Conservation (phyloP, 2,113 vertebrate genomes). For the Archocentrus centrarchus region DNA sequence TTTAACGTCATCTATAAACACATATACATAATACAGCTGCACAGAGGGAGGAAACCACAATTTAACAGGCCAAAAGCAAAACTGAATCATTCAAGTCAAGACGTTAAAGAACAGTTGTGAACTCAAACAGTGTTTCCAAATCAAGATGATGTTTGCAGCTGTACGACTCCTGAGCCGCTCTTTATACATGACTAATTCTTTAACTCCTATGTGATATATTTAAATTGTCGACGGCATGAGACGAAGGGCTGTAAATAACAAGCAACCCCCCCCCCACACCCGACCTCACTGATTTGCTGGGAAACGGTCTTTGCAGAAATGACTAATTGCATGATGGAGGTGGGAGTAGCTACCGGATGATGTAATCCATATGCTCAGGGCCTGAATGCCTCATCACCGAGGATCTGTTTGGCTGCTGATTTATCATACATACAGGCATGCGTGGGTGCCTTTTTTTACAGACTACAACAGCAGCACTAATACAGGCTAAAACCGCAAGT, state of each 20-base stretch:
- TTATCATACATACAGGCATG: slow-evolving; percentile 41
- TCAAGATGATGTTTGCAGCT: neutral
- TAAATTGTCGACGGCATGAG: slow-evolving; percentile 13
- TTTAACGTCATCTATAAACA: slow-evolving; percentile 34
- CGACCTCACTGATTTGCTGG: neutral
- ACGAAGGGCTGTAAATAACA: slow-evolving; percentile 48
- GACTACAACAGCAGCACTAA: slow-evolving; percentile 21
- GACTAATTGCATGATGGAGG: slow-evolving; percentile 47
- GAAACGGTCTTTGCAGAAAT: slow-evolving; percentile 40
- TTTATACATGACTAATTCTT: slow-evolving; percentile 1
- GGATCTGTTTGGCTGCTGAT: slow-evolving; percentile 18
- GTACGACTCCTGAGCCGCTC: neutral
- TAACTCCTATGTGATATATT: slow-evolving; percentile 26
- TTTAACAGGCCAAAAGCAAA: slow-evolving; percentile 57
- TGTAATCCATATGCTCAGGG: slow-evolving; percentile 48
- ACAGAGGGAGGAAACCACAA: slow-evolving; percentile 4
- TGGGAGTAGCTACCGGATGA: slow-evolving; percentile 43
- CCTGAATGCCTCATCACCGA: slow-evolving; percentile 18
- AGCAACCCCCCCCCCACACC: neutral
- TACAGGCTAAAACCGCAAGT: slow-evolving; percentile 16
- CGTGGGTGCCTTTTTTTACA: slow-evolving; percentile 2
- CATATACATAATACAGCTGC: slow-evolving; percentile 36
- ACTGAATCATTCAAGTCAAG: slow-evolving; percentile 48
- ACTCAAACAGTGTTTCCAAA: slow-evolving; percentile 74
- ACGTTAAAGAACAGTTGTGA: slow-evolving; percentile 29